Percentiles rank a stretch among this genome's conserved stretches.
phyloP scores from a whole-genome alignment of 2,888 invertebrate species.

The Andricus curvator region DNA sequence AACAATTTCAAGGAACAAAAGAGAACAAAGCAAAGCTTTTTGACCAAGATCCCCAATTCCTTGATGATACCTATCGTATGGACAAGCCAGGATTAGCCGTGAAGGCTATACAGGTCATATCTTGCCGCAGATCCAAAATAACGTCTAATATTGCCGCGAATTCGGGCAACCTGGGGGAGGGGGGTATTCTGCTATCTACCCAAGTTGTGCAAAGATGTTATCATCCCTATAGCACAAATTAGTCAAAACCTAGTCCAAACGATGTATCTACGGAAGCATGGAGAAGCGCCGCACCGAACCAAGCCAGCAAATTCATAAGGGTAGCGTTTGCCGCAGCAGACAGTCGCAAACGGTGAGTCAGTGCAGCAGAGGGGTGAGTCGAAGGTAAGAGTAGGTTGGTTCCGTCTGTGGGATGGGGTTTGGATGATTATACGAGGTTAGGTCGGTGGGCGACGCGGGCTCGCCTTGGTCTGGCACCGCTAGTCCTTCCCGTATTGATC shows the following conservation, averaged over 20 bases:
- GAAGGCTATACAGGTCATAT: neutral
- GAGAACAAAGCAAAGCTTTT: no score
- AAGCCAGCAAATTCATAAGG: constrained; percentile 39
- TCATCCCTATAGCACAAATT: neutral
- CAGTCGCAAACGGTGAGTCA: constrained; percentile 62
- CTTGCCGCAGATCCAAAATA: neutral
- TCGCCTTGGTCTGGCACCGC: constrained; percentile 77
- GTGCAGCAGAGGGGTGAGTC: constrained; percentile 63
- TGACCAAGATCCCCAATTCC: no score
- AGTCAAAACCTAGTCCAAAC: neutral
- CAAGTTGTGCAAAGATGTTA: constrained; percentile 1
- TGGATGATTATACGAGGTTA: constrained; percentile 71
- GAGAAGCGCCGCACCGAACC: constrained; percentile 14
- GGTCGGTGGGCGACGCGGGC: constrained; percentile 71
- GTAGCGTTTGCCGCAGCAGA: constrained; percentile 43
- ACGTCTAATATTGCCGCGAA: neutral
- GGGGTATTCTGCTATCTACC: neutral
- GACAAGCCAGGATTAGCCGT: neutral
- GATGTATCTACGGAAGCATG: neutral
- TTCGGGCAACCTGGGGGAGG: neutral
- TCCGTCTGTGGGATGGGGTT: constrained; percentile 63
- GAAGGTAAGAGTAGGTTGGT: constrained; percentile 67
- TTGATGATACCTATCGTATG: neutral
- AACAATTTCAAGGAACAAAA: no score
- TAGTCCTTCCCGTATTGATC: constrained; percentile 77